phyloP scores from a whole-genome alignment of 2,113 vertebrate species.

The Pantherophis guttatus region DNA sequence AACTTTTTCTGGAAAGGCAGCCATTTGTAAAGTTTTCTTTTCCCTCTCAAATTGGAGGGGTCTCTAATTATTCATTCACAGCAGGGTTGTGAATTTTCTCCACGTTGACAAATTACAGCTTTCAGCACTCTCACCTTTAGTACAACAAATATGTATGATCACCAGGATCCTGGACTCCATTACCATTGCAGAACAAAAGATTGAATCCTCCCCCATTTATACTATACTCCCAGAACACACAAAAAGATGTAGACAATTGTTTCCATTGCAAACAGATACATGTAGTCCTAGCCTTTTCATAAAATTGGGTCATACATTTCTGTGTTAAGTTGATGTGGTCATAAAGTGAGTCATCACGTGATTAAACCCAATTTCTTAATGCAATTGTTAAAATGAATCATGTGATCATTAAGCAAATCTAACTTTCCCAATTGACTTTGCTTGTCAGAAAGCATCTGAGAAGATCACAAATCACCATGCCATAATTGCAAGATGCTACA shows the following conservation, averaged over 20 bases:
- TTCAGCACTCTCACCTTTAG: background rate
- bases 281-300: too few relatives aligned
- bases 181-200: background rate
- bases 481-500: too few relatives aligned
- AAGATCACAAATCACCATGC: too few relatives aligned
- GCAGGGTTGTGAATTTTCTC: background rate
- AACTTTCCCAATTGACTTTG: too few relatives aligned
- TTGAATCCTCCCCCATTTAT: background rate
- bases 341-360: too few relatives aligned
- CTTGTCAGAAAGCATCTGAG: too few relatives aligned
- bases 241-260: background rate
- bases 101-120: background rate
- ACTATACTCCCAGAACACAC: background rate
- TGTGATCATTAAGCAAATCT: too few relatives aligned
- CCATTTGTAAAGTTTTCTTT: background rate
- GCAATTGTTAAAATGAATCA: too few relatives aligned
- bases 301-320: too few relatives aligned
- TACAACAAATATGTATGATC: background rate
- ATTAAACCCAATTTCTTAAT: too few relatives aligned
- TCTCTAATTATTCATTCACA: background rate
- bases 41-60: background rate
- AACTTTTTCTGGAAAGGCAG: background rate
- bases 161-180: background rate
- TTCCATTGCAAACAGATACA: background rate
- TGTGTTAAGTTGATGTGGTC: too few relatives aligned